Conservation (phyloP, 2,797 vertebrate species). For the Enteromius paludinosus region DNA sequence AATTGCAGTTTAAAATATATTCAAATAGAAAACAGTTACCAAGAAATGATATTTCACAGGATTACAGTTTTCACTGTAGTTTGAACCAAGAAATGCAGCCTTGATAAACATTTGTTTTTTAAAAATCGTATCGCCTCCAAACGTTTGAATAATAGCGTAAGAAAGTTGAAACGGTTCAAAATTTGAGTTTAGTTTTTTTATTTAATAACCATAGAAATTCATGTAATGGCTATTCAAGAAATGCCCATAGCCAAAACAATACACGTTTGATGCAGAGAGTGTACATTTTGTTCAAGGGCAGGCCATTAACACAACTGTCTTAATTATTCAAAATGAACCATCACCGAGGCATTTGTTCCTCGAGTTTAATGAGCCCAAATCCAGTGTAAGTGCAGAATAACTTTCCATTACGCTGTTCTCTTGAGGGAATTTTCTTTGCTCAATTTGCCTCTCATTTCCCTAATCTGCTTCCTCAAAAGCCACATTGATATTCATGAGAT, state of each 20-base stretch:
- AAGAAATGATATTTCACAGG: background rate
- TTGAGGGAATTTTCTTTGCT: conserved; percentile 34
- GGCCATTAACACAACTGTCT: background rate
- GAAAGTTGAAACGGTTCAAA: background rate
- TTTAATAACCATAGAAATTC: background rate
- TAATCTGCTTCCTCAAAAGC: conserved; percentile 46
- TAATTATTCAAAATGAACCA: conserved; percentile 11
- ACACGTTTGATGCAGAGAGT: background rate
- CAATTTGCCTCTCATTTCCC: conserved; percentile 60
- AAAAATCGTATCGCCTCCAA: too few species aligned
- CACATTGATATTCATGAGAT: conserved; percentile 44
- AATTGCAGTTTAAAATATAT: background rate
- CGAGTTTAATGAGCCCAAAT: conserved; percentile 22
- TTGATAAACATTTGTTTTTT: background rate
- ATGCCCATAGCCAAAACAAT: background rate
- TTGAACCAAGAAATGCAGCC: background rate
- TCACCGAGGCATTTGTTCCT: background rate
- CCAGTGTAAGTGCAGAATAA: conserved; percentile 32
- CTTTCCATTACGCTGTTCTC: conserved; percentile 37
- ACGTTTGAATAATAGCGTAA: background rate
- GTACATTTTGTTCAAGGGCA: background rate
- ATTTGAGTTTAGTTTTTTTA: background rate
- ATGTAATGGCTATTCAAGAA: background rate
- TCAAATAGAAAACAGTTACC: background rate
- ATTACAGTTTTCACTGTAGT: background rate